phyloP scores from a whole-genome alignment of 2,888 invertebrate genomes.

The Pteria penguin region DNA sequence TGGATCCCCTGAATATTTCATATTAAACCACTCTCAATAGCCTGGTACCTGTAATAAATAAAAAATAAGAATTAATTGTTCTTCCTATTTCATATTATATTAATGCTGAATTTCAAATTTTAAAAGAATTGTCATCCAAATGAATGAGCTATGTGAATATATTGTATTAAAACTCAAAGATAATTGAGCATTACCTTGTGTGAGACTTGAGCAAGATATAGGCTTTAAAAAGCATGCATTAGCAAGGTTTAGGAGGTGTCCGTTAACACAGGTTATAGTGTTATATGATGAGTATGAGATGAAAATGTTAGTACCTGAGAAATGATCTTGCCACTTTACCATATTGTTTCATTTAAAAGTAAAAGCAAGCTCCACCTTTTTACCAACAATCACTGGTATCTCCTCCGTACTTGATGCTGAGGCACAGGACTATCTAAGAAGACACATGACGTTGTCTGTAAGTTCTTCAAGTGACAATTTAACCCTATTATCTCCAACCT shows the following conservation, averaged over 20 bases:
- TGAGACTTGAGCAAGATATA: neutral
- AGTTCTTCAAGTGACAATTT: constrained; percentile 25
- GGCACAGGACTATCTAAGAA: constrained; percentile 11
- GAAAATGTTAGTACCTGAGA: constrained; percentile 11
- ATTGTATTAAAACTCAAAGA: too few species aligned
- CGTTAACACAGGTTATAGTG: too few species aligned
- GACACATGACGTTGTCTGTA: constrained; percentile 24
- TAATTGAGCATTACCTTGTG: neutral
- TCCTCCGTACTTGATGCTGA: neutral
- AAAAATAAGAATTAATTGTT: neutral
- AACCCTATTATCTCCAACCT: constrained; percentile 21
- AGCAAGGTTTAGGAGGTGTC: too few species aligned
- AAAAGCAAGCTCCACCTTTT: constrained; percentile 2
- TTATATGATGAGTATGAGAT: neutral
- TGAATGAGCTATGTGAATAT: too few species aligned
- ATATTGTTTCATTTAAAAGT: neutral
- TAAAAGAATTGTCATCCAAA: too few species aligned
- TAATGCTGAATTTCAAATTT: too few species aligned
- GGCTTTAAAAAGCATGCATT: neutral
- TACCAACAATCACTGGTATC: neutral
- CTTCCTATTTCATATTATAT: too few species aligned
- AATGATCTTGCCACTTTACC: neutral
- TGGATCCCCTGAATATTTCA: neutral
- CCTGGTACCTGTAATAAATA: constrained; percentile 3
- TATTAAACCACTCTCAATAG: neutral